A percentile compares a stretch with the other conserved stretches of the same genome.
Conservation (phyloP, 2,113 vertebrate genomes). For the Pterophyllum scalare region DNA sequence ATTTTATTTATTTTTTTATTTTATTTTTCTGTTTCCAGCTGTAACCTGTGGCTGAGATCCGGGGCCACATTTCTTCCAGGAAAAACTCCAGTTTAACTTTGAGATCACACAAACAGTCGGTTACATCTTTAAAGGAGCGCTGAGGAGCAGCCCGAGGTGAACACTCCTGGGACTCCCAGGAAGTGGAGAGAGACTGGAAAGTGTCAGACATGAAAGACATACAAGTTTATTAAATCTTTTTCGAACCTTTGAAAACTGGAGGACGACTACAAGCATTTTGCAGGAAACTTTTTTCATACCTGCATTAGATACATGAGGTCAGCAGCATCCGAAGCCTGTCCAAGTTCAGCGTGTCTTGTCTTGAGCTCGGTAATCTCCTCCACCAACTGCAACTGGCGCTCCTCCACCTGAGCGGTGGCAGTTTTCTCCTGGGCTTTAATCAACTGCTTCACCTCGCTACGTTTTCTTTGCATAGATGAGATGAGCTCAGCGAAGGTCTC, state of each 20-base stretch:
- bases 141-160: neutral
- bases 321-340: neutral
- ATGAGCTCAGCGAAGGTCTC: slow-evolving; percentile 5
- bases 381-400: neutral
- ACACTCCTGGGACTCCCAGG: neutral
- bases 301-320: slow-evolving; percentile 30
- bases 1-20: neutral
- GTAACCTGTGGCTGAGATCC: slow-evolving; percentile 23
- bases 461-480: neutral
- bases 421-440: slow-evolving; percentile 26
- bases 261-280: neutral
- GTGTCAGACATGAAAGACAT: neutral
- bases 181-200: slow-evolving; percentile 11
- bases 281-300: neutral
- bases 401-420: neutral
- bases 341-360: neutral
- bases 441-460: slow-evolving; percentile 6
- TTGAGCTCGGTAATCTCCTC: slow-evolving; percentile 11
- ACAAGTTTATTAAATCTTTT: rapidly evolving
- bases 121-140: slow-evolving; percentile 13
- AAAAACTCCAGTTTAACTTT: neutral
- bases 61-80: neutral
- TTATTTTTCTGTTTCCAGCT: neutral
- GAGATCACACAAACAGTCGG: slow-evolving; percentile 19
- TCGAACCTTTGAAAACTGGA: no score